Evolutionary conservation across 2,888 invertebrate species (phyloP).

Genomic region (Tenthredo livida): DNA sequence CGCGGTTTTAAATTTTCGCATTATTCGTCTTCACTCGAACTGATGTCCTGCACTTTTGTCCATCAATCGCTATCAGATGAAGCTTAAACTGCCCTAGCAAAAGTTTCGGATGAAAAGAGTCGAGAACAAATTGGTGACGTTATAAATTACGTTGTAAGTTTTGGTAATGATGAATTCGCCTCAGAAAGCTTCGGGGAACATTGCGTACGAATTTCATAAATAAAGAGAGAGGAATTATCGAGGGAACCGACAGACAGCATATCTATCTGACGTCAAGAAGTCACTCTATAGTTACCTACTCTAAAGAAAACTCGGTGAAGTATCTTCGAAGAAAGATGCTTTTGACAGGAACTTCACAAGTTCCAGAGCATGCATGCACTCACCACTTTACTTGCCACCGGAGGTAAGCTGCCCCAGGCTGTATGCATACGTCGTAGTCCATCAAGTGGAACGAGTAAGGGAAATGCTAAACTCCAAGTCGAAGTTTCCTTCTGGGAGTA

Average conservation of each 20-base stretch:
- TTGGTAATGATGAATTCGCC: not conserved
- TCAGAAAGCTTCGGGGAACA: not conserved
- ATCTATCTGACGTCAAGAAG: not conserved
- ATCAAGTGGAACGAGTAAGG: not conserved
- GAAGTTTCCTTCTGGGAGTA: not conserved
- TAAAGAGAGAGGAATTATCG: not conserved
- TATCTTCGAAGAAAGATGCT: slow-evolving; percentile 19
- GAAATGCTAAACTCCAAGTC: not conserved
- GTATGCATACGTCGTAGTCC: not conserved
- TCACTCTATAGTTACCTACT: not conserved
- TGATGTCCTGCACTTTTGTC: not conserved
- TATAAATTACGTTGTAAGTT: not conserved
- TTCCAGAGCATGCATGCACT: slow-evolving; percentile 7
- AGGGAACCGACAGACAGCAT: not conserved
- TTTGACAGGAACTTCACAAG: slow-evolving; percentile 9
- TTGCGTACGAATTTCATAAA: not conserved
- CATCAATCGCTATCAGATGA: not conserved
- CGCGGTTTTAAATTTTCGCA: not conserved
- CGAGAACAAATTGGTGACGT: not conserved
- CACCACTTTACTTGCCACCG: slow-evolving; percentile 15
- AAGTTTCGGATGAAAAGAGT: not conserved
- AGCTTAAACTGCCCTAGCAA: not conserved
- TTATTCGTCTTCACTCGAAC: not conserved
- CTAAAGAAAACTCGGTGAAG: not conserved
- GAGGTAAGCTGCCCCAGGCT: not conserved